Percentiles rank a stretch among this genome's conserved stretches.
phyloP scores from a whole-genome alignment of 1,140 invertebrate genomes.

The Chlorops oryzae region DNA sequence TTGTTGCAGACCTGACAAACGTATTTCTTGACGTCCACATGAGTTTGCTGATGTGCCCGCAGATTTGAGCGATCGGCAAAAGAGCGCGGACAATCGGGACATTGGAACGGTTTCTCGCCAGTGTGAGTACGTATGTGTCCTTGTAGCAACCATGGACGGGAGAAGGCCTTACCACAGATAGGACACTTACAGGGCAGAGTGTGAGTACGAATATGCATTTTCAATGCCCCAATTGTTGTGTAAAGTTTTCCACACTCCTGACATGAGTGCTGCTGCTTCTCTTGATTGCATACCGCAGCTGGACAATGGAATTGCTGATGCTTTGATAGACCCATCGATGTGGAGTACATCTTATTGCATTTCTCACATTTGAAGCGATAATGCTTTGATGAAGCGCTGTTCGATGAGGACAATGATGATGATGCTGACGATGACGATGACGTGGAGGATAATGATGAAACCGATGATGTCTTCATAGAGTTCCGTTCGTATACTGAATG shows the following conservation, averaged over 20 bases:
- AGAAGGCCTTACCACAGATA: constrained; percentile 95
- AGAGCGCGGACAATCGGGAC: constrained; percentile 86
- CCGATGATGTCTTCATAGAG: constrained; percentile 52
- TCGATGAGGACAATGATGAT: not conserved
- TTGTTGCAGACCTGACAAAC: constrained; percentile 52
- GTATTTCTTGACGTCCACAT: constrained; percentile 53
- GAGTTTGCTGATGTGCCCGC: constrained; percentile 63
- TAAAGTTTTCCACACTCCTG: constrained; percentile 53
- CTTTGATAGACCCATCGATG: constrained; percentile 88
- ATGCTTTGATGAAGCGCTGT: constrained; percentile 44
- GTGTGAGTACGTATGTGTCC: constrained; percentile 88
- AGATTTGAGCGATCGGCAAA: constrained; percentile 89
- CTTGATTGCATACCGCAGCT: constrained; percentile 51
- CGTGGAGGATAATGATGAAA: not conserved
- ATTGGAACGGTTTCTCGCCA: constrained; percentile 91
- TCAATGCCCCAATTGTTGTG: constrained; percentile 55
- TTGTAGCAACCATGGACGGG: constrained; percentile 91
- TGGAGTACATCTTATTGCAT: constrained; percentile 93
- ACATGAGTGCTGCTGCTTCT: constrained; percentile 51
- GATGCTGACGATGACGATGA: not conserved
- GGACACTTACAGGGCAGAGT: constrained; percentile 96
- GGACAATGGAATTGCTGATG: constrained; percentile 94
- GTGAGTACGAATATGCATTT: constrained; percentile 66
- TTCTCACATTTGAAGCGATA: constrained; percentile 81
- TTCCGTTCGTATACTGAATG: constrained; percentile 50